Base-by-base conservation (phyloP, 2,888 invertebrate genomes). In the Ichneumoninae sp. region DNA sequence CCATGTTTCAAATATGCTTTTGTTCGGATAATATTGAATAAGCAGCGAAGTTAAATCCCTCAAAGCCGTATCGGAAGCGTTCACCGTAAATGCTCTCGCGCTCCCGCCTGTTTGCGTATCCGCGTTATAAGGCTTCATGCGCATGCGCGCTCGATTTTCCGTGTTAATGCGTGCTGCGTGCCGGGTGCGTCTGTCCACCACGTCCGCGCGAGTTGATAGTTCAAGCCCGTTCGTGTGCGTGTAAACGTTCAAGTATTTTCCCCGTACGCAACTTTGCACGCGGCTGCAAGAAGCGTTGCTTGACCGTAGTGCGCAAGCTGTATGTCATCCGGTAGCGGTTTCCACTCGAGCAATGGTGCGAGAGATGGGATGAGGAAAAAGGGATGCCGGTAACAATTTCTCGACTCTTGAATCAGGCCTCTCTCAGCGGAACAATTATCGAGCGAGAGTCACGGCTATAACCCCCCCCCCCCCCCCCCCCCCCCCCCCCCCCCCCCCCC, bases 161-260 rank as follows among this genome's bases (percentile, higher is more conserved):
- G 69, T 60, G 69, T 69, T 60, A 68, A 69, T 54, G 66, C 54
- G 66, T 76, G 66, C 5, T 66, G 54, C 52, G 66, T 36, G 36
- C 19, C 52, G 54, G 33, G 3, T 40, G 13, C 22, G 36, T 72
- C 72, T 60, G 22, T 1, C 50, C 50, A 19, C 19, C 52, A 5
- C 70, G 33, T 30, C 6, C 33, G n/a, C 70, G n/a, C 19, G 16
- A 36, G 33, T 19, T 22, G 54, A 22, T 22, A 13, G 3, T 22
- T 54, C 54, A 8, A 54, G 19, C 54, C 8, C 54, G 54, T 54
- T n/a, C 22, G 72, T 60, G 40, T 16, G 57, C 44, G 36, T 8
- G 72, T 26, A 50, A 3, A 54, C 36, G 60, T 30, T 6, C 30
- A 62, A 62, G 74, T 47, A 74, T 74, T 74, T 74, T 47, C 47